phyloP scores from a whole-genome alignment of 2,888 invertebrate species.

The Standfussiana lucernea region DNA sequence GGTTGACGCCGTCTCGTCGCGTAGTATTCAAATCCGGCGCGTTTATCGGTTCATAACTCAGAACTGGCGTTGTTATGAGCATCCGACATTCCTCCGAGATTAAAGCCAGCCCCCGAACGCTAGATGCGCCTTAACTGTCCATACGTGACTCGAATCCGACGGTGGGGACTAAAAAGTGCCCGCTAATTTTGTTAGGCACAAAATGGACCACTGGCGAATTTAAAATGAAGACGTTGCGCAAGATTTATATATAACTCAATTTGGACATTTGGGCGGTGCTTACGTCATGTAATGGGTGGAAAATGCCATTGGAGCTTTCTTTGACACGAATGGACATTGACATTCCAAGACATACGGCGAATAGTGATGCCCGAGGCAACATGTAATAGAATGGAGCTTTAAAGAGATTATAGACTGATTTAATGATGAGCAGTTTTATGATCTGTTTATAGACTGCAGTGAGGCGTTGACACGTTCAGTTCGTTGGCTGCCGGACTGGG shows the following conservation, averaged over 20 bases:
- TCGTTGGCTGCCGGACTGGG: not conserved
- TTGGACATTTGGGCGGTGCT: constrained; percentile 68
- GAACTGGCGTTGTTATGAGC: constrained; percentile 80
- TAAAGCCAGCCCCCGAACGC: constrained; percentile 79
- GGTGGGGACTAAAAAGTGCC: constrained; percentile 76
- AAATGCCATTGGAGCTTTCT: constrained; percentile 58
- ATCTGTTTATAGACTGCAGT: constrained; percentile 38
- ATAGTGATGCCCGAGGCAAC: constrained; percentile 39
- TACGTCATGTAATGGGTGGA: constrained; percentile 66
- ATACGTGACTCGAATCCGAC: constrained; percentile 81
- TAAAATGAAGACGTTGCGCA: constrained; percentile 75
- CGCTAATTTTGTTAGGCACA: constrained; percentile 79
- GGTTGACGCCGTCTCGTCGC: constrained; percentile 79
- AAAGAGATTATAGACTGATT: constrained; percentile 56
- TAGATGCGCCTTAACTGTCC: constrained; percentile 74
- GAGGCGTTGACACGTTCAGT: constrained; percentile 1
- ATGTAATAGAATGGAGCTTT: constrained; percentile 46
- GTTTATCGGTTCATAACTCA: constrained; percentile 88
- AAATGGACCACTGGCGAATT: constrained; percentile 76
- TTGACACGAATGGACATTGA: constrained; percentile 54
- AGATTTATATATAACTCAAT: constrained; percentile 81
- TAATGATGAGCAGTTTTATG: constrained; percentile 56
- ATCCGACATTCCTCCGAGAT: constrained; percentile 85
- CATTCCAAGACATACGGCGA: constrained; percentile 52
- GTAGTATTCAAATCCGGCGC: constrained; percentile 82